These are phyloP conservation scores for Mesochorus sp. DNA, from an alignment of 2,888 invertebrate genomes.

Conservation along the genomic window DNA sequence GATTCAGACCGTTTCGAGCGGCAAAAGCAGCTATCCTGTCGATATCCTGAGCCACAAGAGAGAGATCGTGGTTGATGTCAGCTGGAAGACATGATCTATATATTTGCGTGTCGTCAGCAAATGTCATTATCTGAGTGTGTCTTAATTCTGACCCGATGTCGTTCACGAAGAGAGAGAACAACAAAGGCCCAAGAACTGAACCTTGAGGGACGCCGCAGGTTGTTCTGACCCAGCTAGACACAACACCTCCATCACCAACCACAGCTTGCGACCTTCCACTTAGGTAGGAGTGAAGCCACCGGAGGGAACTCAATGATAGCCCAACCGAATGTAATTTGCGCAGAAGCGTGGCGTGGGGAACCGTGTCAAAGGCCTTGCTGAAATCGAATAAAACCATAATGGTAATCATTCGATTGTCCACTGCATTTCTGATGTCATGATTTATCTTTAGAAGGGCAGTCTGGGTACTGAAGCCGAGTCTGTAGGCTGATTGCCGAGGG, in stretches of 20 bases:
- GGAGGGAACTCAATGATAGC: not conserved
- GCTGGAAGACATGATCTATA: too few species aligned
- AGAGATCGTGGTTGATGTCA: too few species aligned
- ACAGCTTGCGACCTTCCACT: not conserved
- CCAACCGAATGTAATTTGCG: too few species aligned
- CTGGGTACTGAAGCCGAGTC: conserved; percentile 15
- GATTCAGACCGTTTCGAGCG: too few species aligned
- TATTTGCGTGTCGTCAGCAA: not conserved
- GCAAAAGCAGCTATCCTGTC: too few species aligned
- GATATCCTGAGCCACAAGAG: too few species aligned
- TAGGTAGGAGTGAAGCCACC: not conserved
- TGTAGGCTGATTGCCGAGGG: conserved; percentile 13
- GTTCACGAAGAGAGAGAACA: not conserved
- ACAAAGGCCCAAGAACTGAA: not conserved
- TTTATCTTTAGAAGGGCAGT: conserved; percentile 2
- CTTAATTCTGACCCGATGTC: not conserved
- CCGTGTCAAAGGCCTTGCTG: conserved; percentile 34
- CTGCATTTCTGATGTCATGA: conserved; percentile 16
- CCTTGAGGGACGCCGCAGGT: conserved; percentile 1
- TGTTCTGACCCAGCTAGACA: not conserved
- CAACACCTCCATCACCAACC: not conserved
- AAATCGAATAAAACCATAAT: conserved; percentile 3
- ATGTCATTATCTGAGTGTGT: not conserved
- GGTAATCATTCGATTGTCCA: conserved; percentile 5
- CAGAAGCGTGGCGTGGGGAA: not conserved